Evolutionary conservation across 2,113 vertebrate genomes (phyloP), one percentile per base, ranked within the genome.

Genomic region (Hemicordylus capensis): DNA sequence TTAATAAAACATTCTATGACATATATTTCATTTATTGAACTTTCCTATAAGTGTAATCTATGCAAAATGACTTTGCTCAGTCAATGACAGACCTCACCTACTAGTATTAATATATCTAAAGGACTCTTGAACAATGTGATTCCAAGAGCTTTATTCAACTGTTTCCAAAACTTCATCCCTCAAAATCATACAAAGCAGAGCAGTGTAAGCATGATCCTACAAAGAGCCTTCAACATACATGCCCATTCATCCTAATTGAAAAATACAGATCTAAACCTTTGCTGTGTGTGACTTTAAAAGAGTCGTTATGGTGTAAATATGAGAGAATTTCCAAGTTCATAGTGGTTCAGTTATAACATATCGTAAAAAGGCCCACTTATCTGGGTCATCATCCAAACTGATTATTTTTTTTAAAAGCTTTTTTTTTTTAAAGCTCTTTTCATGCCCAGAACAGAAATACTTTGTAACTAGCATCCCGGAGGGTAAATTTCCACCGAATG

Each of bases 301-400:
- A 51, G 17, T 6, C 19, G 56, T 19, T 84, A 82, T 63, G n/a
- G 58, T 85, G 28, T 44, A 74, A 6, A 20, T 28, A 80, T 44
- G 34, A 66, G 34, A 80, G 39, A 88, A 44, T 12, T 58, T 37
- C 51, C 31, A 59, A 76, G 12, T 20, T 64, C 61, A 24, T 6
- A 88, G 19, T 81, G 15, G 9, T 46, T 91, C 51, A 82, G 63
- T n/a, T 84, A 1, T 46, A 42, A 88, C 58, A 85, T 82, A 24
- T 19, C 28, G 59, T 69, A 42, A 42, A 59, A 56, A 59, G 51
- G 24, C 8, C 31, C 26, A 22, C 9, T 39, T 74, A 54, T 70
- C 26, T 64, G n/a, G 22, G 58, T 26, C 22, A 64, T 76, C 34
- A 66, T 75, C 72, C 74, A 76, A 83, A n/a, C 28, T 12, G 5